Base-by-base conservation (phyloP, 2,113 vertebrate genomes). In the Eulemur rufifrons region DNA sequence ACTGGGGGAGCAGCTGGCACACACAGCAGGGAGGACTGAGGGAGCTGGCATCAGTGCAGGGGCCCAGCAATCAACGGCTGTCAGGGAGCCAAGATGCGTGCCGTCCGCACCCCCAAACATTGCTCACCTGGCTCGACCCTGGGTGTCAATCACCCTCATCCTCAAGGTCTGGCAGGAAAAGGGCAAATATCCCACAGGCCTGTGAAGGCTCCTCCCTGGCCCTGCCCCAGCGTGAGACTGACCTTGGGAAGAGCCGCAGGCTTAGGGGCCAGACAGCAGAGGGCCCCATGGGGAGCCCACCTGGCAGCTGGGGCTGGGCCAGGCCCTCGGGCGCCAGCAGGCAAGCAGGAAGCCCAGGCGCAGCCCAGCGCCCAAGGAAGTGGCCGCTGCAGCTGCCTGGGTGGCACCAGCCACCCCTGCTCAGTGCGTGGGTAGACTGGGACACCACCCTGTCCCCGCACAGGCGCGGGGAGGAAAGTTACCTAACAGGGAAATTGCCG, bases 241-340 rank as follows among this genome's bases (percentile, higher is more conserved):
- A 52, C 32, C 52, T 52, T 42, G 52, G 81, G n/a, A 85, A 68
- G 13, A 56, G 42, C 13, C 56, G 34, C 8, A 12, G 54, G 61
- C 25, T 13, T 27, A 3, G 54, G 20, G 13, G 34, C 34, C 3
- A 4, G 50, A 23, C 42, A 8, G 29, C 9, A 10, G 42, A 89
- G 20, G n/a, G 45, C 1, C 5, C 6, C 13, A 27, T 29, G 73
- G 56, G 61, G 29, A 47, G 37, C 21, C 27, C 42, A 6, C 6
- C 37, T 27, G 71, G 73, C 0, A 0, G 23, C 12, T 18, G 34
- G 21, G 11, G 25, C 42, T 50, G 76, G 25, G 23, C 66, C 17
- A 32, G 32, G 34, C n/a, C 29, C 47, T 12, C 1, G 27, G 27
- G 47, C 9, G 14, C 1, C 25, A 4, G 37, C 8, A 0, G 17